Evolutionary conservation across 2,797 vertebrate species (phyloP), one percentile per base, ranked within the genome.

Genomic region (Chaetophractus vellerosus): DNA sequence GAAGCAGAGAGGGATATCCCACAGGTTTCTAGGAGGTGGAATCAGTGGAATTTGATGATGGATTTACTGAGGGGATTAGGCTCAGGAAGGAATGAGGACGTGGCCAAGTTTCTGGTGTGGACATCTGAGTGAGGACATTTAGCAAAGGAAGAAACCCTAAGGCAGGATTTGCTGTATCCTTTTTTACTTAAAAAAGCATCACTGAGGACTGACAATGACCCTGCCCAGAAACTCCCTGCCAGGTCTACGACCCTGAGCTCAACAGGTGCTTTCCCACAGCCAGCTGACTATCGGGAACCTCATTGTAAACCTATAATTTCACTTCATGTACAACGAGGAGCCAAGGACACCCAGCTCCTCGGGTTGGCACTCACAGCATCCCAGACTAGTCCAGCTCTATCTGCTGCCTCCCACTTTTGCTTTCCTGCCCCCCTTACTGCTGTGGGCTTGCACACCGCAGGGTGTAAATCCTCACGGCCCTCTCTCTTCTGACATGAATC

Each of bases 391-490:
- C n/a, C n/a, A n/a, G n/a, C n/a, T n/a, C n/a, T n/a, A n/a, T n/a
- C n/a, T n/a, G n/a, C n/a, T n/a, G n/a, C n/a, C n/a, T n/a, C n/a
- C n/a, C n/a, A n/a, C n/a, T n/a, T n/a, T n/a, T n/a, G n/a, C n/a
- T n/a, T n/a, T n/a, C n/a, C n/a, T n/a, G n/a, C n/a, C n/a, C n/a
- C n/a, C n/a, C n/a, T n/a, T n/a, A n/a, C n/a, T 36, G 38, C 15
- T 3, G n/a, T 52, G 16, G 6, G 48, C n/a, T 50, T 26, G 52
- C 26, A 9, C 4, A 0, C 0, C 36, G 6, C 7, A 21, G 57
- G 33, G 75, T 55, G 8, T 31, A 78, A 63, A 33, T 66, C 52
- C n/a, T 14, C 3, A 0, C 4, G 1, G 1, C 8, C 57, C 15
- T 48, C 31, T 66, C 31, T 16, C 45, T 82, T 75, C 84, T 97